Evolutionary conservation across 2,888 invertebrate genomes (phyloP), one percentile per base, ranked within the genome.

Genomic region (Anaspis maculata): DNA sequence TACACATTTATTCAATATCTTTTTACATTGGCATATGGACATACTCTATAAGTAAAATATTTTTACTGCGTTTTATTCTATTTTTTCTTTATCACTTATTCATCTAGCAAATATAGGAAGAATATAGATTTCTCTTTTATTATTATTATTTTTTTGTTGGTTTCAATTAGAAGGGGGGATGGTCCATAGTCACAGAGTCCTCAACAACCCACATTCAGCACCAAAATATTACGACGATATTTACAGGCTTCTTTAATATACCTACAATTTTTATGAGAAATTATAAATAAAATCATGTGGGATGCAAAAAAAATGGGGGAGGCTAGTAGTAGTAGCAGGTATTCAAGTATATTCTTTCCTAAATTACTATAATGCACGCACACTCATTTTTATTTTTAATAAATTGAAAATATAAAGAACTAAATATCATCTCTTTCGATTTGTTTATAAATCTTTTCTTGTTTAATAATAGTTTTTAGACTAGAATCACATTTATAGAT

Each of bases 71-170:
- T 41, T 45, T 44, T 42, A 39, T 40, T 48, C 48, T 39, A 46
- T 39, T 7, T 7, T 24, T 11, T 44, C 51, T 11, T 44, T 51
- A 54, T 56, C 45, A 51, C 52, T 56, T 56, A 56, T 37, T 35
- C 21, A 41, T 45, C 52, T 56, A 56, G 43, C 37, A 49, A 50
- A 51, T n/a, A n/a, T 59, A 58, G 58, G 58, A 59, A 61, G 57
- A 59, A 59, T 56, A 57, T 54, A 57, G 56, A 53, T 56, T 54
- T 46, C 32, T 15, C 40, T 28, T 34, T 30, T 29, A 29, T n/a
- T n/a, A n/a, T n/a, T n/a, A n/a, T n/a, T n/a, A n/a, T n/a, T n/a
- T n/a, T n/a, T n/a, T n/a, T n/a, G n/a, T n/a, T n/a, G n/a, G n/a
- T n/a, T n/a, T n/a, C n/a, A n/a, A n/a, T n/a, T n/a, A n/a, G n/a